Evolutionary conservation across 2,113 vertebrate genomes (phyloP).

Genomic region (Bambusicola thoracicus): DNA sequence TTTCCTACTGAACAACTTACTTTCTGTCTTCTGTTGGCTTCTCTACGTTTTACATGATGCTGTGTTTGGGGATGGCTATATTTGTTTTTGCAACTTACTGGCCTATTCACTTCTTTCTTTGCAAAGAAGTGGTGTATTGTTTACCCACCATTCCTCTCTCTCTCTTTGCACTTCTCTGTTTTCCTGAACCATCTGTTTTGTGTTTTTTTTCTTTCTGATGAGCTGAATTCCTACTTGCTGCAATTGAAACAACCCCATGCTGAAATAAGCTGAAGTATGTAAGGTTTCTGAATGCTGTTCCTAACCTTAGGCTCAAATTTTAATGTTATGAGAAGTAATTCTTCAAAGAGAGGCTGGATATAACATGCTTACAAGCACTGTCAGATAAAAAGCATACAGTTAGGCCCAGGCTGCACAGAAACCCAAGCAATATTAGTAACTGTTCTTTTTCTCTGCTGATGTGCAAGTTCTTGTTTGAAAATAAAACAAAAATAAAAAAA

Average conservation of each 20-base stretch:
- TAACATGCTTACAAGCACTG: not conserved
- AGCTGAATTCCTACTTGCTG: not conserved
- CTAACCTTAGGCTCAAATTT: not conserved
- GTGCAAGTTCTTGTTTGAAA: not conserved
- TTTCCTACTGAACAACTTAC: not conserved
- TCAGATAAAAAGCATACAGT: not conserved
- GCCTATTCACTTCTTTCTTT: not conserved
- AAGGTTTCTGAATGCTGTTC: not conserved
- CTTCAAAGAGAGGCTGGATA: not conserved
- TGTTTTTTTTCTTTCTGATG: not conserved
- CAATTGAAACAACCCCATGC: not conserved
- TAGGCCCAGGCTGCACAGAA: not conserved
- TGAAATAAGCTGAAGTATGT: not conserved
- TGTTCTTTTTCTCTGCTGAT: not conserved
- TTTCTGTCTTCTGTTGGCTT: not conserved
- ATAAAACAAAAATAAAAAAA: not conserved
- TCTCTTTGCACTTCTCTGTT: not conserved
- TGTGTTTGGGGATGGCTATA: not conserved
- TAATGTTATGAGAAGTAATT: not conserved
- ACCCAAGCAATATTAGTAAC: not conserved
- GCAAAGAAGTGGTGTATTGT: not conserved
- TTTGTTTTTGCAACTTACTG: not conserved
- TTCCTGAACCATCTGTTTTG: not conserved
- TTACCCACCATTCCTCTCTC: not conserved
- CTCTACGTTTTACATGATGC: not conserved